Percentiles rank a stretch among this genome's conserved stretches.
These are phyloP conservation scores for Lycophotia porphyrea DNA, from an alignment of 2,888 invertebrate genomes.

Conservation along the genomic window DNA sequence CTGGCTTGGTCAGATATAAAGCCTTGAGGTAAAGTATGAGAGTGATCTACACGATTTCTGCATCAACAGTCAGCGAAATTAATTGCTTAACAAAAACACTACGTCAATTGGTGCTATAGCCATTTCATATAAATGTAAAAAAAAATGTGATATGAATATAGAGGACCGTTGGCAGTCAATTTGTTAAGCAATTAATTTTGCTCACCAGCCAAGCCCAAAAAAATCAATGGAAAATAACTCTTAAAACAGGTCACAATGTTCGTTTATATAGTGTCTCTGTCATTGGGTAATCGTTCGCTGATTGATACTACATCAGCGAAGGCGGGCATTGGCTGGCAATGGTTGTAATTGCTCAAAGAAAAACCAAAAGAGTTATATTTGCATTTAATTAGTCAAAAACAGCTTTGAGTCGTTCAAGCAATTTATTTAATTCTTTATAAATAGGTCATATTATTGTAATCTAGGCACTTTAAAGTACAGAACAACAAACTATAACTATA, in stretches of 20 bases:
- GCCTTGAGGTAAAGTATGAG: background rate
- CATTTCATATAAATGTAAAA: background rate
- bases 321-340: slow-evolving; percentile 20
- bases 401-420: slow-evolving; percentile 21
- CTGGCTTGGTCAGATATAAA: background rate
- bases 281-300: slow-evolving; percentile 29
- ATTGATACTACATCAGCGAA: slow-evolving; percentile 8
- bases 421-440: slow-evolving; percentile 1
- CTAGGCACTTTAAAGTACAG: slow-evolving; percentile 68
- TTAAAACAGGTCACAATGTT: background rate
- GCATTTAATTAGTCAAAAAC: slow-evolving; percentile 7
- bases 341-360: background rate
- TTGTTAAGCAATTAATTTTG: background rate
- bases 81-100: background rate
- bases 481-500: slow-evolving; percentile 40
- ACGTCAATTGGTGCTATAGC: background rate
- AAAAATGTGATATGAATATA: background rate
- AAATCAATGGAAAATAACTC: background rate
- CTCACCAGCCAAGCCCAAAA: slow-evolving; percentile 24
- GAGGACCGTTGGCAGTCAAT: background rate
- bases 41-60: background rate
- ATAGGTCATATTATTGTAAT: slow-evolving; percentile 48
- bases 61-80: background rate
- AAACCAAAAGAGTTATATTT: background rate
- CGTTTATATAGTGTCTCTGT: slow-evolving; percentile 37